These are phyloP conservation scores for Solenodon paradoxus DNA, from an alignment of 2,113 vertebrate species.

Conservation along the genomic window DNA sequence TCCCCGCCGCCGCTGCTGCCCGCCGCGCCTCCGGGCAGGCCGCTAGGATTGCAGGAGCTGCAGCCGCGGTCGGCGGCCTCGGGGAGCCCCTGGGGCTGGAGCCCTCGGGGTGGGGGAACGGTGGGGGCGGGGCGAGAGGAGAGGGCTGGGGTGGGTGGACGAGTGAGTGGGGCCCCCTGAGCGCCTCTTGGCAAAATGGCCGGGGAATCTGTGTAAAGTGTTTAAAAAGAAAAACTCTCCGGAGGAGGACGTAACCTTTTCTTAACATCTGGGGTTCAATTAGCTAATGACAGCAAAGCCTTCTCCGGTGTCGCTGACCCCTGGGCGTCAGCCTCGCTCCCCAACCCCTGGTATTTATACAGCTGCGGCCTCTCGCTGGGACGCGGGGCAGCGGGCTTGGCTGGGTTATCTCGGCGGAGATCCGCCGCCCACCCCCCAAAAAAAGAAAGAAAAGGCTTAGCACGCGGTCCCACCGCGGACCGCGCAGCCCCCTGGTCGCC, in stretches of 20 bases:
- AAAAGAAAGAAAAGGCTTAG: slow-evolving; percentile 42
- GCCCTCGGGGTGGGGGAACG: background rate
- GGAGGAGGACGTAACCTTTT: slow-evolving; percentile 80
- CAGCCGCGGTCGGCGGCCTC: background rate
- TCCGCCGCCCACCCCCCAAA: slow-evolving; percentile 65
- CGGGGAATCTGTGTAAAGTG: slow-evolving; percentile 64
- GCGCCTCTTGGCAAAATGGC: slow-evolving; percentile 44
- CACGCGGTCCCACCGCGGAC: background rate
- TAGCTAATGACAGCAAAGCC: slow-evolving; percentile 81
- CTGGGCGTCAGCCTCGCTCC: slow-evolving; percentile 66
- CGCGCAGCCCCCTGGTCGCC: background rate
- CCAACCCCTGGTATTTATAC: slow-evolving; percentile 74
- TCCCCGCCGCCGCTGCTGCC: slow-evolving; percentile 40
- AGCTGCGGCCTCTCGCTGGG: slow-evolving; percentile 76
- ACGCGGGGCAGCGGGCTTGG: slow-evolving; percentile 56
- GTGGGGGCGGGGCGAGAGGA: background rate
- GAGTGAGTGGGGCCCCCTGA: background rate
- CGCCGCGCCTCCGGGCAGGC: slow-evolving; percentile 62
- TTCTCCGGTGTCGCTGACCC: slow-evolving; percentile 81
- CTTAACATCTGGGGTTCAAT: slow-evolving; percentile 81
- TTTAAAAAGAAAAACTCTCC: slow-evolving; percentile 79
- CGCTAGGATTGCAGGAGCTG: slow-evolving; percentile 51
- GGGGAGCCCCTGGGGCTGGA: background rate
- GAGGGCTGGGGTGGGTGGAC: background rate
- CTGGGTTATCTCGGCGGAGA: slow-evolving; percentile 74